These are phyloP conservation scores for Aphrophora alni DNA, from an alignment of 2,888 invertebrate genomes.

Conservation along the genomic window DNA sequence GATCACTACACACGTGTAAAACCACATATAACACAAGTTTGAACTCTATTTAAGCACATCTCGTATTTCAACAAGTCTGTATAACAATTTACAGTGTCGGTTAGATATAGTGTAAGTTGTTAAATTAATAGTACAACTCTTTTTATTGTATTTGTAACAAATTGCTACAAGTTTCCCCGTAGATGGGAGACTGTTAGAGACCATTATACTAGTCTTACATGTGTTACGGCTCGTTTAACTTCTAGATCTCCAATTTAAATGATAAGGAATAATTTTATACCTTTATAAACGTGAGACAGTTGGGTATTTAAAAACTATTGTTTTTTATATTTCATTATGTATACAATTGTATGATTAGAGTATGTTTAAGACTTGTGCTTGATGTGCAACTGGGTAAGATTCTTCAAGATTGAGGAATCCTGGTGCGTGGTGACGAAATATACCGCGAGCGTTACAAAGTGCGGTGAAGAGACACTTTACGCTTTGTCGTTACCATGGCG, in stretches of 20 bases:
- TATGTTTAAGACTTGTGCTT: too few relatives aligned
- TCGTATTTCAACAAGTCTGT: neutral
- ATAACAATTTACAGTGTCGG: neutral
- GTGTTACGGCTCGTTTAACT: conserved; percentile 2
- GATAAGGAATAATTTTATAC: neutral
- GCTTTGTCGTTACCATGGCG: too few relatives aligned
- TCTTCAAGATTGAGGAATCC: too few relatives aligned
- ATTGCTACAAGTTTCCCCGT: neutral
- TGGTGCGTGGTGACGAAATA: too few relatives aligned
- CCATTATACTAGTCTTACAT: neutral
- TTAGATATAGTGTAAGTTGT: neutral
- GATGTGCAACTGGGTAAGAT: too few relatives aligned
- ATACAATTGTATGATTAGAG: too few relatives aligned
- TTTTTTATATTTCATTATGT: too few relatives aligned
- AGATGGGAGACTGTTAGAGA: neutral
- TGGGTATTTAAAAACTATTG: too few relatives aligned
- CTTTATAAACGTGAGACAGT: neutral
- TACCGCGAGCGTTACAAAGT: too few relatives aligned
- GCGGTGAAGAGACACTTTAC: too few relatives aligned
- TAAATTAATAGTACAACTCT: neutral
- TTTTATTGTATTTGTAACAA: neutral
- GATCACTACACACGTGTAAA: neutral
- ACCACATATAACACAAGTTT: neutral
- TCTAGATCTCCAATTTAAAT: neutral
- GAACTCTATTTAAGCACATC: neutral